phyloP scores from a whole-genome alignment of 2,888 invertebrate genomes.

The Onthophagus sagittarius region DNA sequence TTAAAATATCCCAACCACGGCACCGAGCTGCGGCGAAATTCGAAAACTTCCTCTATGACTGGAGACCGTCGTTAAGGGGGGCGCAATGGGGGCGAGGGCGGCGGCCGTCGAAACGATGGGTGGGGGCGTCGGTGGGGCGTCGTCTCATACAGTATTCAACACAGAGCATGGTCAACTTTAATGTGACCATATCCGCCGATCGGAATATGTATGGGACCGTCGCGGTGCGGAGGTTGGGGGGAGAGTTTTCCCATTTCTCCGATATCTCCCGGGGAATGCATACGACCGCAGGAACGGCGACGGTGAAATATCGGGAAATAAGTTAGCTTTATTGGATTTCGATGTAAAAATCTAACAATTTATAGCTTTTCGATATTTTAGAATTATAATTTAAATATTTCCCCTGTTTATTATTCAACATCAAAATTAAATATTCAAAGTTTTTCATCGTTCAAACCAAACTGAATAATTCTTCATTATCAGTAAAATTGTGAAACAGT shows the following conservation, averaged over 20 bases:
- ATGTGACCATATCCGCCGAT: constrained; percentile 40
- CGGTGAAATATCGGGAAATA: constrained; percentile 24
- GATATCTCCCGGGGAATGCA: constrained; percentile 38
- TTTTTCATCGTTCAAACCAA: too few species aligned
- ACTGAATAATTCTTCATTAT: too few species aligned
- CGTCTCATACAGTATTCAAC: constrained; percentile 43
- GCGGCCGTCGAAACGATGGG: neutral
- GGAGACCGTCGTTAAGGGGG: neutral
- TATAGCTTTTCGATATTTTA: neutral
- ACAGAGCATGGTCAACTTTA: constrained; percentile 41
- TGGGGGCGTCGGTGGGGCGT: constrained; percentile 26
- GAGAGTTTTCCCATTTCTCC: constrained; percentile 20
- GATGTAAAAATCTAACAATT: constrained; percentile 18
- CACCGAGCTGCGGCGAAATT: constrained; percentile 2
- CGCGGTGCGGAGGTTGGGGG: constrained; percentile 14
- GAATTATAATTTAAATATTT: neutral
- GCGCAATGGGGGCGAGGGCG: neutral
- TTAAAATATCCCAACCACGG: neutral
- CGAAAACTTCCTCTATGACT: constrained; percentile 6
- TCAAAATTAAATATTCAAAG: neutral
- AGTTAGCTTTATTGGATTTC: constrained; percentile 26
- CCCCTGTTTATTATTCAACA: neutral
- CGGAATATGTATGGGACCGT: constrained; percentile 40
- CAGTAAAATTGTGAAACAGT: constrained; percentile 25
- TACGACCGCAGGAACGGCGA: constrained; percentile 27